Base-by-base conservation (phyloP, 2,888 invertebrate genomes). In the Sarcophaga subvicina region DNA sequence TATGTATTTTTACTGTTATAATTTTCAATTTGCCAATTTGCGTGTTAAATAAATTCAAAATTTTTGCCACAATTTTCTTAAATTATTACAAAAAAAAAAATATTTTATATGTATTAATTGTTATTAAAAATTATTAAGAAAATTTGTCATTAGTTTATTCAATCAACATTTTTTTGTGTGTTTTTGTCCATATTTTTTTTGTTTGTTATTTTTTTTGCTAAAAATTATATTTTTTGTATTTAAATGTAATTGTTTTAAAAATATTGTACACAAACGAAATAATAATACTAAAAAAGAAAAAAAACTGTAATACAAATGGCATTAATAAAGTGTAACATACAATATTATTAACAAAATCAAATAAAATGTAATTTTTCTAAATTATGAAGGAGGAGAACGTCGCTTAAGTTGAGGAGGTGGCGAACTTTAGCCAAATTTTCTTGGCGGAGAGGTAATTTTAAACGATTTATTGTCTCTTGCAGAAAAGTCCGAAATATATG, bases 251-350 rank as follows among this genome's bases (percentile, higher is more conserved):
- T 69, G 45, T 79, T 82, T 67, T 22, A 63, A 84, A 20, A 64
- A 22, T 79, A 81, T 76, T 78, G 14, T 64, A 79, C 64, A 66
- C 59, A 72, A 76, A 37, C 37, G 10, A 37, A 8, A 37, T 37
- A 37, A 37, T 37, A 37, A 37, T 37, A 37, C 37, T 37, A 37
- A 70, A 45, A 20, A 14, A 2, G 8, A 76, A 67, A 66, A 12
- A 64, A 70, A 63, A 67, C 75, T 80, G 76, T 73, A 80, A 64
- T 72, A 66, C 70, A 78, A 80, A 86, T 86, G 83, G 83, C 83
- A 86, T 86, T 83, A 86, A 86, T 83, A 86, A 86, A 86, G 64
- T 78, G 86, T 87, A 83, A 87, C 83, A 87, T 72, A 80, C 8
- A 37, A 37, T 37, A 37, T 27, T 59, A 83, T 70, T 84, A 84